Base-by-base conservation (phyloP, 2,888 invertebrate species). In the Napeogenes inachia region DNA sequence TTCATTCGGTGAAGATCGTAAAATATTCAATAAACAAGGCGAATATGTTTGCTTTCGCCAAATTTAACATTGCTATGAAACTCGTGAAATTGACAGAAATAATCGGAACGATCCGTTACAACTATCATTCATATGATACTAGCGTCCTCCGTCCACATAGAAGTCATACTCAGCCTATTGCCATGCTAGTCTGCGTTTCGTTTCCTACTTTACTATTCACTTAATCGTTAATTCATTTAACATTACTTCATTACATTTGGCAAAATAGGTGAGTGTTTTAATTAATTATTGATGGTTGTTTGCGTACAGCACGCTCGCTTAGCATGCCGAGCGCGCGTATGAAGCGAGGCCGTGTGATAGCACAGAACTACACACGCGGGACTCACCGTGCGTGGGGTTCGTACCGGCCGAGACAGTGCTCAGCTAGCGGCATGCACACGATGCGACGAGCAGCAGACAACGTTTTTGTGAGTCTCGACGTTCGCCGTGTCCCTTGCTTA, bases 61-160 rank as follows among this genome's bases (percentile, higher is more conserved):
- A 86, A 82, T 87, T 87, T 85, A 87, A 88, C 89, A 88, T 89
- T 89, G 89, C 89, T 88, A 89, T 89, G 88, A 89, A 89, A 89
- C 89, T 87, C 88, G 79, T 89, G 89, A 88, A 89, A 87, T 88
- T 86, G 82, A 87, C 89, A 88, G 89, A 89, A 89, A 89, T 89
- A 90, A 90, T 89, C 89, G 83, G 87, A 85, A 79, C 87, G 87
- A 86, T 87, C 89, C 89, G 89, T 89, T 89, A 89, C 81, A 87
- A 79, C 82, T 81, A 80, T 85, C 87, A 87, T 89, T 89, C 82
- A 87, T 87, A 89, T 89, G 85, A 87, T 80, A 81, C 76, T 73
- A 72, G 83, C 85, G 87, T 85, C 77, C 81, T 78, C 12, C 77
- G 78, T 79, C 21, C 21, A 74, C 79, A 75, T 74, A 75, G 78